Evolutionary conservation across 2,113 vertebrate genomes (phyloP).

Genomic region (rat (Rattus norvegicus)): DNA sequence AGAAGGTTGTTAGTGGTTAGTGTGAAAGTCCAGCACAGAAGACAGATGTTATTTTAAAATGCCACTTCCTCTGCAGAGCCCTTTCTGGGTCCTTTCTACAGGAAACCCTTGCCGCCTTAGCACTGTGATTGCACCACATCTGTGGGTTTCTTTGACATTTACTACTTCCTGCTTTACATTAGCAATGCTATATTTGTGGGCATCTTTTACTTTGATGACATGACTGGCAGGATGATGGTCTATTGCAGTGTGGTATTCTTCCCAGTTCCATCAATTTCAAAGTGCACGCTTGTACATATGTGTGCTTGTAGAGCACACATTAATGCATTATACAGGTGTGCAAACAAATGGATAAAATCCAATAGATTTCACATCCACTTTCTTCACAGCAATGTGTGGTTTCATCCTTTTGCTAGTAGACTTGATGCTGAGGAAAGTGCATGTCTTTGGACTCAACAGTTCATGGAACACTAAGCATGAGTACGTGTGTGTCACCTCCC

Average conservation of each 20-base stretch:
- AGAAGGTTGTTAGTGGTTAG: not conserved
- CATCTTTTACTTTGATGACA: constrained; percentile 44
- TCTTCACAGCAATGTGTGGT: not conserved
- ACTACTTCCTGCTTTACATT: constrained; percentile 68
- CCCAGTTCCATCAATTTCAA: not conserved
- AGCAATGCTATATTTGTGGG: constrained; percentile 1
- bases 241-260: not conserved
- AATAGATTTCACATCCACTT: not conserved
- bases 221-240: not conserved
- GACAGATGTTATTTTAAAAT: constrained; percentile 21
- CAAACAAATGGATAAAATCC: not conserved
- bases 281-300: not conserved
- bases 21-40: not conserved
- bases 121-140: constrained; percentile 14
- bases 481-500: accelerated
- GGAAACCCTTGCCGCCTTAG: constrained; percentile 44
- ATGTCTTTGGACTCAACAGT: not conserved
- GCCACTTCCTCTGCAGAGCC: constrained; percentile 39
- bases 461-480: not conserved
- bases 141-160: constrained; percentile 68
- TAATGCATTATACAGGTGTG: too few relatives aligned
- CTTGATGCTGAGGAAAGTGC: not conserved
- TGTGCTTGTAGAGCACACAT: not conserved
- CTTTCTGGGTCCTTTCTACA: constrained; percentile 4
- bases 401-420: not conserved